phyloP scores from a whole-genome alignment of 2,797 vertebrate genomes.

The Galago senegalensis region DNA sequence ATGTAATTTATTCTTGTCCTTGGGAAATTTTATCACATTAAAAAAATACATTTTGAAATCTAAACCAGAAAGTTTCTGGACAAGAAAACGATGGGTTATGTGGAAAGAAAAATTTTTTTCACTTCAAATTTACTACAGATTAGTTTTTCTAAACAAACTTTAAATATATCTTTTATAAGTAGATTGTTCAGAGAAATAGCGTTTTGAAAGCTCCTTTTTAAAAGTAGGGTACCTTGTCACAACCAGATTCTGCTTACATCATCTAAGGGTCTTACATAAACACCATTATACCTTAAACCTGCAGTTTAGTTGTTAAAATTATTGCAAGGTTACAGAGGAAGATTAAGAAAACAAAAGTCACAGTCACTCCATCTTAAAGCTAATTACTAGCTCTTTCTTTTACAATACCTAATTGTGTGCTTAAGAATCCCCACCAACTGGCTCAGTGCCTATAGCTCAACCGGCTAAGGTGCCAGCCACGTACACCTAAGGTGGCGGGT shows the following conservation, averaged over 20 bases:
- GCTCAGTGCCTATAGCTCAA: too few relatives aligned
- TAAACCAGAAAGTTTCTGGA: neutral
- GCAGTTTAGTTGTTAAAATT: neutral
- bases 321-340: neutral
- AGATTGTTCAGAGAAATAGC: neutral
- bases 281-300: neutral
- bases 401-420: neutral
- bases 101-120: neutral
- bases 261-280: neutral
- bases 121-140: neutral
- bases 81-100: neutral
- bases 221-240: neutral
- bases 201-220: neutral
- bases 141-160: slow-evolving; percentile 4
- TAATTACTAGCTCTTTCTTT: neutral
- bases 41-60: slow-evolving; percentile 48
- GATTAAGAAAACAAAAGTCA: neutral
- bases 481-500: too few relatives aligned
- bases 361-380: neutral
- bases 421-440: neutral
- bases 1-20: neutral
- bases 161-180: neutral
- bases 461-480: too few relatives aligned
- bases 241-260: neutral
- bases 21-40: neutral